Evolutionary conservation across 2,888 invertebrate genomes (phyloP), one percentile per base, ranked within the genome.

Genomic region (Apotomis betuletana): DNA sequence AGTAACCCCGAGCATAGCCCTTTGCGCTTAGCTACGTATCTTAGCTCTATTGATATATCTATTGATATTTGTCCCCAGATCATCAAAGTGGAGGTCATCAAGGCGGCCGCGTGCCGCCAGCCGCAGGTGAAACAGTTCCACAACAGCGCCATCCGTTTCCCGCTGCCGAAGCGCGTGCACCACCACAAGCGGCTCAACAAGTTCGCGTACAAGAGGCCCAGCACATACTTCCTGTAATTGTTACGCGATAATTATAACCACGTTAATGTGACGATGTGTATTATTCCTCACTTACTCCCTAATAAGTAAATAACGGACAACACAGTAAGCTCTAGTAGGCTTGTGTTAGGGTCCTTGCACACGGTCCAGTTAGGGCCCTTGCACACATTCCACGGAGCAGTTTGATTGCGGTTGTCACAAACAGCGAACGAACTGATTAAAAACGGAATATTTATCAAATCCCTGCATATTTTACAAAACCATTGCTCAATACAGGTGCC

Each of bases 81-180:
- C 83, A 99, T 99, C 89, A 97, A 98, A 94, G 98, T 99, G 77
- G 98, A 99, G 90, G 95, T 96, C 73, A 97, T 99, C 74, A 95
- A 96, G 83, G 97, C 99, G 36, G 93, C 94, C 36, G 97, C 98
- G 81, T 98, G 98, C 86, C 96, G 99, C 83, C 95, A 99, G 83
- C 97, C 98, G 41, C 97, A 98, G 86, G 97, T 99, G 75, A 99
- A 99, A 94, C 99, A 99, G 93, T 99, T 99, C 96, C 99, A 99
- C 93, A 97, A 99, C 94, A 96, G 98, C 75, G 97, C 96, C 88
- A 99, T 99, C 92, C 95, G 96, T 89, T 99, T 99, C 97, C 99
- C 99, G 78, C 95, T 99, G 94, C 98, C 99, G 73, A 97, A 97
- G 91, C 95, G 97, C 81, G 97, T 97, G 78, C 96, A 96, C 85